Evolutionary conservation across 2,888 invertebrate species (phyloP), one percentile per base, ranked within the genome.

Genomic region (Zaprionus obscuricornis): DNA sequence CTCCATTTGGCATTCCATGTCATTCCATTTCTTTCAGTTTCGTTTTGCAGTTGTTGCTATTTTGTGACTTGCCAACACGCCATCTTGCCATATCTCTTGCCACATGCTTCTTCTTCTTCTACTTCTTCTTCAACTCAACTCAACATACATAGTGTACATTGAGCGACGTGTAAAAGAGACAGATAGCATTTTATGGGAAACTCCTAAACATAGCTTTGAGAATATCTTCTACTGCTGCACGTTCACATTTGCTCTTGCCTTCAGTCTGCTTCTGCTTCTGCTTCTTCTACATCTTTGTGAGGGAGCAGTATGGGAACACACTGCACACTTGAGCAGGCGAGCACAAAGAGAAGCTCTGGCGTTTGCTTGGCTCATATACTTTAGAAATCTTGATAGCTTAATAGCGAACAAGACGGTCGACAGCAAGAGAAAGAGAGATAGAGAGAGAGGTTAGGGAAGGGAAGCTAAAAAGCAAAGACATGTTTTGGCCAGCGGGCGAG

Each of bases 361-460:
- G 76, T 66, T 75, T 68, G 81, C 75, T 73, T 81, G 85, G 71
- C 85, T 85, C 87, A 85, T 86, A 86, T 83, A 87, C 85, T 87
- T 86, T 83, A 73, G 71, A 85, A 85, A 86, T 86, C 86, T 83
- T 83, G 87, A 87, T 87, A 83, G 72, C 74, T 84, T 84, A 84
- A 84, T 85, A 85, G 84, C 71, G 54, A 64, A 43, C 37, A 43
- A 62, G 57, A 40, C 34, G 46, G 11, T 29, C 29, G 24, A 0
- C 26, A 20, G 29, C n/a, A 14, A 6, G 24, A 33, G 47, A 46
- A 40, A 59, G 37, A 20, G 27, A 45, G 40, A 17, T 17, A 11
- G 42, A 20, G 39, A 2, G n/a, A 13, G n/a, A 4, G 29, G n/a
- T 0, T 6, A n/a, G 6, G 4, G 14, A n/a, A n/a, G 6, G n/a